Conservation (phyloP, 2,888 invertebrate species). For the Ormyrus rosae region DNA sequence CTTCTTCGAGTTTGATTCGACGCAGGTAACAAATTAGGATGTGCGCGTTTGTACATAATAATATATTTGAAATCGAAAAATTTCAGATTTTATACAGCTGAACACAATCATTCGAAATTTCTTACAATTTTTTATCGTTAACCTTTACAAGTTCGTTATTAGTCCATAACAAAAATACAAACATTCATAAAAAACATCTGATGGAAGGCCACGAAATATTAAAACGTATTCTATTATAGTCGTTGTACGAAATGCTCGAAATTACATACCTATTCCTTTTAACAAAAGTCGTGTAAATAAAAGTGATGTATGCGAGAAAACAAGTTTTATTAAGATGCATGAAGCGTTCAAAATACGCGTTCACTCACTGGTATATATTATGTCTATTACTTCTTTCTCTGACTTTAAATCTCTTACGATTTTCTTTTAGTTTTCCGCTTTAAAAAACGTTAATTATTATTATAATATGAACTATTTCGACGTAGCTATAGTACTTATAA, state of each 20-base stretch:
- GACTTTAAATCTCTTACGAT: neutral
- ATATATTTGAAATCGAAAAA: too few relatives aligned
- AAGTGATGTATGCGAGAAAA: neutral
- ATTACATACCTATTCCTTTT: neutral
- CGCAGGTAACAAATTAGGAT: neutral
- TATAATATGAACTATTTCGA: neutral
- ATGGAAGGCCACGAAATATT: neutral
- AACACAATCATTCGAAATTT: too few relatives aligned
- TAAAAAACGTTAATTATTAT: neutral
- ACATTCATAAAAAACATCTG: slow-evolving; percentile 9
- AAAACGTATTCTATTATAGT: slow-evolving; percentile 14
- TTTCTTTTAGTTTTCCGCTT: neutral
- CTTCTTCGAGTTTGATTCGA: slow-evolving; percentile 2
- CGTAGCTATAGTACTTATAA: neutral
- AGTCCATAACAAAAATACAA: slow-evolving; percentile 16
- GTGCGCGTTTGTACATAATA: too few relatives aligned
- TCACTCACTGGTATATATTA: neutral
- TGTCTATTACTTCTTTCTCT: neutral
- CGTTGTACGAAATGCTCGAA: slow-evolving; percentile 8
- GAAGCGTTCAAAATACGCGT: neutral
- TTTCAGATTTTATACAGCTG: too few relatives aligned
- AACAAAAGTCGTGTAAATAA: neutral
- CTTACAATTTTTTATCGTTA: neutral
- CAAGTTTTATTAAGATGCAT: neutral
- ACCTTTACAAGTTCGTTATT: neutral